Evolutionary conservation across 2,113 vertebrate genomes (phyloP).

Genomic region (Rhea americana): DNA sequence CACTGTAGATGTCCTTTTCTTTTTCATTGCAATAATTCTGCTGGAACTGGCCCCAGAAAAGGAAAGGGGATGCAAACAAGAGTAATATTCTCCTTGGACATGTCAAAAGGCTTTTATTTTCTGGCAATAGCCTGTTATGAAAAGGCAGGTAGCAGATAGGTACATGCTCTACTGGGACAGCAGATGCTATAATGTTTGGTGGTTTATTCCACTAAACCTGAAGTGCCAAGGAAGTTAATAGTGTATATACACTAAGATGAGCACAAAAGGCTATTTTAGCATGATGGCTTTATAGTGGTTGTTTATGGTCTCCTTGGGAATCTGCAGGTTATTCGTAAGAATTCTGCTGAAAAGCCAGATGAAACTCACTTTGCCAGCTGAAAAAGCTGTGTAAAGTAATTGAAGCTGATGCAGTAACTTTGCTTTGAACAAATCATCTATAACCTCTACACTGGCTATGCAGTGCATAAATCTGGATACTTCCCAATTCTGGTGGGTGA

Average conservation of each 20-base stretch:
- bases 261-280: background rate
- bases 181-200: background rate
- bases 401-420: background rate
- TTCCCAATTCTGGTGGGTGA: background rate
- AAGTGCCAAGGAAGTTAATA: background rate
- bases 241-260: no score
- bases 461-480: accelerated
- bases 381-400: background rate
- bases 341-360: background rate
- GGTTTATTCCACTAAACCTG: background rate
- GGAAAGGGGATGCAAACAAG: background rate
- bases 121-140: background rate
- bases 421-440: background rate
- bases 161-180: accelerated
- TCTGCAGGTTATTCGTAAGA: background rate
- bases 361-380: background rate
- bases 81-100: accelerated
- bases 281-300: no score
- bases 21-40: background rate
- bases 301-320: background rate
- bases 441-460: accelerated
- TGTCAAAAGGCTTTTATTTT: background rate
- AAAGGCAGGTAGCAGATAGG: background rate
- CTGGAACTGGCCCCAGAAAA: background rate
- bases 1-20: accelerated